Base-by-base conservation (phyloP, 1,140 invertebrate genomes). In the Anthonomus grandis region DNA sequence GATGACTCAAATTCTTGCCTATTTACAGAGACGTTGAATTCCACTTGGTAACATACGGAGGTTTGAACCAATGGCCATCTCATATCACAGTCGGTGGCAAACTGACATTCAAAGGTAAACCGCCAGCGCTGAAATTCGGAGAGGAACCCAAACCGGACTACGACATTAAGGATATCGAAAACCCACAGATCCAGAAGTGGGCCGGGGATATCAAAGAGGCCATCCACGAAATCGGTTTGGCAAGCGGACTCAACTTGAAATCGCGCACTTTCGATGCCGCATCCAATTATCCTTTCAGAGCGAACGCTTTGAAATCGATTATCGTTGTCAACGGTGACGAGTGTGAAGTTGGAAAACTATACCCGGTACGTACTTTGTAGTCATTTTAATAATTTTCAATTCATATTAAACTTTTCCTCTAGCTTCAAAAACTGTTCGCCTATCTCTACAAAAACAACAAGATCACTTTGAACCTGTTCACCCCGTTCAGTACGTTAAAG, bases 231-330 rank as follows among this genome's bases (percentile, higher is more conserved):
- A 6, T 70, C 0, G 45, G 60, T 8, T 50, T 70, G 2, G 63
- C 60, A 8, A 13, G 64, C 1, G 66, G 62, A 6, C 13, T 54
- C 3, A 69, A 64, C 63, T 69, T n/a, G 62, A 58, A 78, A 63
- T 70, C 77, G 25, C 71, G 72, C 17, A 81, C 82, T 17, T 83
- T 82, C 62, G 64, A 75, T 15, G 72, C 81, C 60, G 81, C 78
- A 3, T 65, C 80, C 3, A 61, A 75, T 6, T 86, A 83, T 75
- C 82, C 82, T 27, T 86, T 82, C 75, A 77, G 84, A 68, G 70
- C 78, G 3, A 78, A 76, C 4, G 79, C 84, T 3, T 75, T 77
- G 0, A 85, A 82, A 61, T 75, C 75, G 19, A 79, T 85, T 9
- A 66, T 86, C 58, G 78, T 74, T 2, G 70, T 85, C 9, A 64